Conservation (phyloP, 2,797 vertebrate species). For the Anguilla megastoma region DNA sequence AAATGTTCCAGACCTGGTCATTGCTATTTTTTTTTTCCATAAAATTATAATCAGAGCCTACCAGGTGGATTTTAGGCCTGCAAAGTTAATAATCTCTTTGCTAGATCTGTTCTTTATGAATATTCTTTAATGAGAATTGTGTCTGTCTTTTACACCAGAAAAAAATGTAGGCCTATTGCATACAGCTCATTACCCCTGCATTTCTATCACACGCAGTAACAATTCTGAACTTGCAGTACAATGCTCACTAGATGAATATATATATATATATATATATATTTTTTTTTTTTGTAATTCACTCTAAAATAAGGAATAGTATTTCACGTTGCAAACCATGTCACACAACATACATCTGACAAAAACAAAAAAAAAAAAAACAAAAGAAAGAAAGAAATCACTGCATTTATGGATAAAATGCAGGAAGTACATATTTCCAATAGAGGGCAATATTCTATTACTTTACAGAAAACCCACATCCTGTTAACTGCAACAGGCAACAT, state of each 20-base stretch:
- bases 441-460: slow-evolving; percentile 81
- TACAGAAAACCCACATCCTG: slow-evolving; percentile 41
- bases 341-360: neutral
- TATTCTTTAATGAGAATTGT: neutral
- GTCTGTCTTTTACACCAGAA: neutral
- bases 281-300: neutral
- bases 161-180: neutral
- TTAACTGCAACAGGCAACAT: neutral
- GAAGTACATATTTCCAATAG: slow-evolving; percentile 71
- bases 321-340: neutral
- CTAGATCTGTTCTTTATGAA: neutral
- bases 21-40: slow-evolving; percentile 1
- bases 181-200: neutral
- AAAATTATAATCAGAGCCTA: neutral
- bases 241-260: neutral
- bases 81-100: neutral
- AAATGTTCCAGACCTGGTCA: neutral
- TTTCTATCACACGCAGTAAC: neutral
- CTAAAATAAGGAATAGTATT: neutral
- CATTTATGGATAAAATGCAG: slow-evolving; percentile 59
- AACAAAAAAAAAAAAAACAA: neutral
- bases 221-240: neutral
- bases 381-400: neutral
- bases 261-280: neutral
- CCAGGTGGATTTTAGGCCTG: neutral